Evolutionary conservation across 2,797 vertebrate genomes (phyloP).

Genomic region (Amazona finschi): DNA sequence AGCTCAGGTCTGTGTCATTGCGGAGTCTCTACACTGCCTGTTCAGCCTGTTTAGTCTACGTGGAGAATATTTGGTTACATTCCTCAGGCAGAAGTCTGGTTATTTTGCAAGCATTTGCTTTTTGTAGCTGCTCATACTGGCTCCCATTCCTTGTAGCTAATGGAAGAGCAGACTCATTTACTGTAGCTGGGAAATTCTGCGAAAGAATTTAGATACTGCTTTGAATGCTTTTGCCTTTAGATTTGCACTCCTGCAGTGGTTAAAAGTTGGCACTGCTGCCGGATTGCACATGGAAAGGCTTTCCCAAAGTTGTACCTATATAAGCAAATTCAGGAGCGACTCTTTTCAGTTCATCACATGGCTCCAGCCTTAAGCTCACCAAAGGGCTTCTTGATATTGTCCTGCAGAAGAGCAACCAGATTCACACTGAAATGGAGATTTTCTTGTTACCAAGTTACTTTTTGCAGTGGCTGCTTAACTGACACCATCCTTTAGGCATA

Average conservation of each 20-base stretch:
- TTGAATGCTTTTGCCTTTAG: not conserved
- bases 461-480: not conserved
- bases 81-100: not conserved
- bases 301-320: accelerated
- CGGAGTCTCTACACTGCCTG: not conserved
- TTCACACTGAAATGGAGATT: not conserved
- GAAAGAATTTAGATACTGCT: not conserved
- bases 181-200: not conserved
- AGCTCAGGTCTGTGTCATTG: not conserved
- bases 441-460: not conserved
- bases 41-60: not conserved
- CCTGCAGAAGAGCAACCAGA: not conserved
- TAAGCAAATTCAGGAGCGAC: not conserved
- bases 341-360: not conserved
- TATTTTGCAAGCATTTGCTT: not conserved
- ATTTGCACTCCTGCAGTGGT: not conserved
- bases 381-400: not conserved
- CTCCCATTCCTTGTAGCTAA: not conserved
- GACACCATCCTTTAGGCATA: not conserved
- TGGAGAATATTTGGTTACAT: not conserved
- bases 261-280: not conserved
- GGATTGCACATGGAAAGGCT: not conserved
- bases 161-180: not conserved
- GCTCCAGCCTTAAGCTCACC: not conserved
- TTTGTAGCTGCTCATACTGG: not conserved